A percentile compares a stretch with the other conserved stretches of the same genome.
These are phyloP conservation scores for Danaus melanippus DNA, from an alignment of 1,140 invertebrate genomes.

Conservation along the genomic window DNA sequence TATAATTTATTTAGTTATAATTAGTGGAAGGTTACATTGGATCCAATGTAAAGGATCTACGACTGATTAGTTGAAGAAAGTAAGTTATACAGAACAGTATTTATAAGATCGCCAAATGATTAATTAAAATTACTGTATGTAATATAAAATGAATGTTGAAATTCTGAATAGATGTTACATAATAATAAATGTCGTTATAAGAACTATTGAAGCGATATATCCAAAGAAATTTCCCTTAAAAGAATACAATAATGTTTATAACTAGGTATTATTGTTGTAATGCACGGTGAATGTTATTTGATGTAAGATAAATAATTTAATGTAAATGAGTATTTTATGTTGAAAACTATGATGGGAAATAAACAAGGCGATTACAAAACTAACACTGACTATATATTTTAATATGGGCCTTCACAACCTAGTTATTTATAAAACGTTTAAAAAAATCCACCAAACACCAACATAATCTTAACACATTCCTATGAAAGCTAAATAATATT, in stretches of 20 bases:
- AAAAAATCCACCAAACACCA: too few species aligned
- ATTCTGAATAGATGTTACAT: constrained; percentile 53
- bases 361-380: constrained; percentile 63
- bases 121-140: constrained; percentile 46
- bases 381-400: constrained; percentile 19
- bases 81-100: constrained; percentile 64
- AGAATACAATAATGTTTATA: constrained; percentile 41
- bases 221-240: constrained; percentile 57
- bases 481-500: too few species aligned
- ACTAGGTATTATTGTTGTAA: constrained; percentile 47
- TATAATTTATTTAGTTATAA: constrained; percentile 66
- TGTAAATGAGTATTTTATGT: constrained; percentile 64
- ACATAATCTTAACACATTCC: too few species aligned
- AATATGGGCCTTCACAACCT: constrained; percentile 8
- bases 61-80: constrained; percentile 67
- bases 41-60: constrained; percentile 51
- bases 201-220: constrained; percentile 37
- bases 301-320: constrained; percentile 40
- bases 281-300: constrained; percentile 58
- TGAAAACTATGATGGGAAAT: constrained; percentile 55
- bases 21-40: constrained; percentile 61
- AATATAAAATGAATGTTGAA: constrained; percentile 62
- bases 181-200: constrained; percentile 31
- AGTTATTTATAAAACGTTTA: constrained; percentile 1
- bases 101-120: constrained; percentile 67